Conservation (phyloP, 2,888 invertebrate genomes). For the Athetis lepigone region DNA sequence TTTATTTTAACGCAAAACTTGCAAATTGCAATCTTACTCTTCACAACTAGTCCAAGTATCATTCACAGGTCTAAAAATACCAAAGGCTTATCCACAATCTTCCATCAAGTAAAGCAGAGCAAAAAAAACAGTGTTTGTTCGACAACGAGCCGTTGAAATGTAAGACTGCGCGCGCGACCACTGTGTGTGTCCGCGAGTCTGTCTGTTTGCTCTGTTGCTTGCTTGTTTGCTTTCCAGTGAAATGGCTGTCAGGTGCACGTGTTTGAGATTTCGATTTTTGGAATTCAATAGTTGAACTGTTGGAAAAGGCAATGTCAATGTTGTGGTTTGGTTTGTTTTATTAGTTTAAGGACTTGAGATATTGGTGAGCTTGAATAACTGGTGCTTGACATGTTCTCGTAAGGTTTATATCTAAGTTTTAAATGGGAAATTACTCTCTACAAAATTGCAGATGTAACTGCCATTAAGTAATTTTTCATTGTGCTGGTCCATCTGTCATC, state of each 20-base stretch:
- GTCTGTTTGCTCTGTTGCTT: conserved; percentile 58
- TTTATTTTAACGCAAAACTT: no score
- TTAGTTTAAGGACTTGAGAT: neutral
- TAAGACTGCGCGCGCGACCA: conserved; percentile 71
- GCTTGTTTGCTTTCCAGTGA: conserved; percentile 61
- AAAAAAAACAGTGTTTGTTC: conserved; percentile 73
- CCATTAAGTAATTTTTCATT: neutral
- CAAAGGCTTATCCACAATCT: conserved; percentile 70
- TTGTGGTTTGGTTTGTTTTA: conserved; percentile 6
- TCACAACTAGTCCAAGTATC: neutral
- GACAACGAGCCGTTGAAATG: conserved; percentile 84
- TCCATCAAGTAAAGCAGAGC: conserved; percentile 58
- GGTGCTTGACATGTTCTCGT: neutral
- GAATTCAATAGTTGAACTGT: conserved; percentile 39
- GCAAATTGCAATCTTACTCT: neutral
- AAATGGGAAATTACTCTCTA: no score
- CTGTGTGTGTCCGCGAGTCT: conserved; percentile 62
- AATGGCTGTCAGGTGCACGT: conserved; percentile 59
- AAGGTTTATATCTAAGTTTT: no score
- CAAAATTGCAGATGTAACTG: no score
- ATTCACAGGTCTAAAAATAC: neutral
- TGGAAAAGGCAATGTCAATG: conserved; percentile 26
- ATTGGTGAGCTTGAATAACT: neutral
- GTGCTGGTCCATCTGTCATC: no score
- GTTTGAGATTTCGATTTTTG: conserved; percentile 52